Evolutionary conservation across 2,888 invertebrate species (phyloP).

Genomic region (Trichacis sp.): DNA sequence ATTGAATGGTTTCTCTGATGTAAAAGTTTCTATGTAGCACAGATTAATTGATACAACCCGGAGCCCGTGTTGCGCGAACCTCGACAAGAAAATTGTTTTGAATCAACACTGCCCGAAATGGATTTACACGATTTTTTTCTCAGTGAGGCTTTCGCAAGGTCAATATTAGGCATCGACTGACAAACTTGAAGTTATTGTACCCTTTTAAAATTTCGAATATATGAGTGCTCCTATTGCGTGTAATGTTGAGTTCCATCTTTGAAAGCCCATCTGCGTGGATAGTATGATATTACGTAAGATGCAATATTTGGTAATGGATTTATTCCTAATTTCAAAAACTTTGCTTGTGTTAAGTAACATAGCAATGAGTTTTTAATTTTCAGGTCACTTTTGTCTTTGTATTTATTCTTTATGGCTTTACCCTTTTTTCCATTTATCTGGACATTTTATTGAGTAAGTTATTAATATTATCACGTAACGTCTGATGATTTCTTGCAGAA

Average conservation of each 20-base stretch:
- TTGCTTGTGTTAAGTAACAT: conserved; percentile 43
- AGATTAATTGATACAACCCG: too few relatives aligned
- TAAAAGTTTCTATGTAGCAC: background rate
- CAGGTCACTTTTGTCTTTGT: conserved; percentile 11
- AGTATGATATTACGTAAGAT: conserved; percentile 7
- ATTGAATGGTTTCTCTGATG: background rate
- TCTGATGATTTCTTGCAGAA: conserved; percentile 4
- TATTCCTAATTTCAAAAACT: conserved; percentile 41
- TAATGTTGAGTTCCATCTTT: conserved; percentile 17
- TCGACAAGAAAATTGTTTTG: too few relatives aligned
- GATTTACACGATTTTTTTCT: too few relatives aligned
- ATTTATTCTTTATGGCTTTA: conserved; percentile 26
- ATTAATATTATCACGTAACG: conserved; percentile 21
- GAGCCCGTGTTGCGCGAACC: too few relatives aligned
- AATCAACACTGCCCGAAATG: too few relatives aligned
- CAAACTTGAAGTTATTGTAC: background rate
- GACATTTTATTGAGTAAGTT: conserved; percentile 49
- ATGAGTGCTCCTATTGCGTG: conserved; percentile 29
- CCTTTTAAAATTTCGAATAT: conserved; percentile 14
- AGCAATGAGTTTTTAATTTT: conserved; percentile 45
- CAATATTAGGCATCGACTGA: conserved; percentile 21
- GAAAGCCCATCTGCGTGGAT: conserved; percentile 24
- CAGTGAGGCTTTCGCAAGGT: conserved; percentile 39
- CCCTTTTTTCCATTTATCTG: conserved; percentile 42
- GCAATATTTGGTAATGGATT: conserved; percentile 2